Conservation (phyloP, 2,113 vertebrate species). For the Toxotes chatareus region DNA sequence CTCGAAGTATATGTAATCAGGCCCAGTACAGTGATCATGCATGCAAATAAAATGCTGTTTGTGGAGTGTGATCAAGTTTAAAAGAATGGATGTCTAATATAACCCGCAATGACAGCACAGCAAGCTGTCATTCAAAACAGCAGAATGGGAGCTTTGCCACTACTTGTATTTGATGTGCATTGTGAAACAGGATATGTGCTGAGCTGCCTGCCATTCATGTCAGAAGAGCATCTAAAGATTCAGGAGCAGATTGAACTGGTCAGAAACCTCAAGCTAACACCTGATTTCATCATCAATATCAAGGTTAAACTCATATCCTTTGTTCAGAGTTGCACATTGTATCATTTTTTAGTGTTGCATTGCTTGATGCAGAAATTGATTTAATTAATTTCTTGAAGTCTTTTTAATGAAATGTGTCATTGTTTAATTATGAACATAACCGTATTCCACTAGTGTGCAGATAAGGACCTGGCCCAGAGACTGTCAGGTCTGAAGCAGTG, state of each 20-base stretch:
- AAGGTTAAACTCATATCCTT: conserved; percentile 85
- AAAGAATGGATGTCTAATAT: not conserved
- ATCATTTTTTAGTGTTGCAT: not conserved
- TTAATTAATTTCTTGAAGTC: not conserved
- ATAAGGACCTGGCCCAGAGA: conserved; percentile 89
- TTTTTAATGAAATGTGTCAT: not conserved
- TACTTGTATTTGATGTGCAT: conserved; percentile 9
- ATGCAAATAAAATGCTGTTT: not conserved
- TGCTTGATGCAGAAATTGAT: not conserved
- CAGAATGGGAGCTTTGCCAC: not conserved
- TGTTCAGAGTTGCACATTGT: not conserved
- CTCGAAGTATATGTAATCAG: not conserved
- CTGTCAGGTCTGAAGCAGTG: conserved; percentile 88
- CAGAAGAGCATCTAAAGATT: conserved; percentile 86
- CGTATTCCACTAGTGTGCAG: conserved; percentile 85
- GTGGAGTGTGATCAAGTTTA: not conserved
- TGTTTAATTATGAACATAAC: not conserved
- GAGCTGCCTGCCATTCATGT: conserved; percentile 90
- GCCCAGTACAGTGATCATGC: not conserved
- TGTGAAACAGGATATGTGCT: conserved; percentile 91
- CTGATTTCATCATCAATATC: conserved; percentile 95
- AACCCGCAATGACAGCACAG: not conserved
- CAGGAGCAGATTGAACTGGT: conserved; percentile 90
- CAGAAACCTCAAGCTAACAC: conserved; percentile 87
- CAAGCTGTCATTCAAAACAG: not conserved